Evolutionary conservation across 2,888 invertebrate species (phyloP).

Genomic region (Drymonia ruficornis): DNA sequence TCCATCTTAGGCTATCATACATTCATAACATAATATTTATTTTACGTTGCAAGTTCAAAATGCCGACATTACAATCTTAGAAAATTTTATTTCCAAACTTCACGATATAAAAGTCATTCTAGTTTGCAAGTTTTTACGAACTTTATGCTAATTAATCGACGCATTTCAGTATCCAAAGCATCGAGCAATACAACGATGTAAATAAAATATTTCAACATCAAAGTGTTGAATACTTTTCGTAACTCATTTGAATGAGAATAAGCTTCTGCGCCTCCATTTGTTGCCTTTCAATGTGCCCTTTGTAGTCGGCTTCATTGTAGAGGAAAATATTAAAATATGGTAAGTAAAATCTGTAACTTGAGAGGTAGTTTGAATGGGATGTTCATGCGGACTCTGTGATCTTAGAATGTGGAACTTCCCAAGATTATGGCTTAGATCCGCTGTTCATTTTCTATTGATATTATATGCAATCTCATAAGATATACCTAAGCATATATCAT

Average conservation of each 20-base stretch:
- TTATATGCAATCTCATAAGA: too few relatives aligned
- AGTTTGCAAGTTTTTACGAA: too few relatives aligned
- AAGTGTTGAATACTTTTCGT: conserved; percentile 69
- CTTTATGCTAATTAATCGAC: too few relatives aligned
- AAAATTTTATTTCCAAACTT: too few relatives aligned
- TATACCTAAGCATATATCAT: too few relatives aligned
- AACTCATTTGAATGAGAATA: conserved; percentile 79
- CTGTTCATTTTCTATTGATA: not conserved
- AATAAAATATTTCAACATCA: conserved; percentile 61
- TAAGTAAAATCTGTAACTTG: conserved; percentile 66
- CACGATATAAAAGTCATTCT: too few relatives aligned
- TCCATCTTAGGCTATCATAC: too few relatives aligned
- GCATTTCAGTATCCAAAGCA: not conserved
- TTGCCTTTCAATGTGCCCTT: conserved; percentile 74
- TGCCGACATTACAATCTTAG: too few relatives aligned
- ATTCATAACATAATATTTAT: too few relatives aligned
- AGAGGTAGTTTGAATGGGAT: conserved; percentile 44
- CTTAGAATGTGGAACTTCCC: conserved; percentile 36
- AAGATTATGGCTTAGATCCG: conserved; percentile 1
- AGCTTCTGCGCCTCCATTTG: conserved; percentile 67
- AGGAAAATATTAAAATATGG: conserved; percentile 76
- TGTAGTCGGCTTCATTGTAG: conserved; percentile 60
- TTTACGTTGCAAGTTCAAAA: too few relatives aligned
- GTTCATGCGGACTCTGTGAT: conserved; percentile 29
- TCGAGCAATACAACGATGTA: conserved; percentile 21